Base-by-base conservation (phyloP, 2,888 invertebrate species). In the Lasioglossum marginatum region DNA sequence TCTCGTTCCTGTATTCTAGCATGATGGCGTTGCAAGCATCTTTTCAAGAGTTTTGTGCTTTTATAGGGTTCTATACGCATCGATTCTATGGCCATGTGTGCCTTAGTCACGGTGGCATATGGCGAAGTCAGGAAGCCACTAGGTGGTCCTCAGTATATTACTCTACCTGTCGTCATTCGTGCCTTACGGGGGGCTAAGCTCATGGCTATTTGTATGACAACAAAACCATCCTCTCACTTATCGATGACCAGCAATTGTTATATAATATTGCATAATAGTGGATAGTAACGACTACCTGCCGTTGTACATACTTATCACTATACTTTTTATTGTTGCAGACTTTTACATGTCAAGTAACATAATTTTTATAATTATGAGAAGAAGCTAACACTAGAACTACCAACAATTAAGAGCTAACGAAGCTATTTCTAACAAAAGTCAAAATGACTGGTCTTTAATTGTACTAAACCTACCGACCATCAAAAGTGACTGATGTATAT, bases 61-160 rank as follows among this genome's bases (percentile, higher is more conserved):
- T 82, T 66, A 77, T 73, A 48, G 82, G 82, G 82, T 63, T 74
- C 79, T 37, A 27, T 81, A 81, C 45, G 78, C 90, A 88, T 91
- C 89, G 91, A 93, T 92, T 91, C 89, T 68, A 68, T 81, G 87
- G 85, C 92, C 95, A 95, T 95, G 95, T 95, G 95, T 91, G 94
- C 94, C 94, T 95, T 94, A 94, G 95, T 94, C 93, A 94, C 92
- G 94, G 91, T 93, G 94, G 93, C 95, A 95, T 95, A 95, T 95
- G 95, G 95, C 93, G 87, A 88, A 94, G 94, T 95, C 94, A 93
- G 93, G 94, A 94, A 94, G 94, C 91, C 95, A 94, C 94, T 95
- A 94, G 95, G 95, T 94, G 95, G 94, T 94, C 94, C 92, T 92
- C 91, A 91, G 91, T 94, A 94, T 94, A 94, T 95, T 93, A 94